A percentile compares a stretch with the other conserved stretches of the same genome.
These are phyloP conservation scores for Aramus guarauna DNA, from an alignment of 2,113 vertebrate species.

Conservation along the genomic window DNA sequence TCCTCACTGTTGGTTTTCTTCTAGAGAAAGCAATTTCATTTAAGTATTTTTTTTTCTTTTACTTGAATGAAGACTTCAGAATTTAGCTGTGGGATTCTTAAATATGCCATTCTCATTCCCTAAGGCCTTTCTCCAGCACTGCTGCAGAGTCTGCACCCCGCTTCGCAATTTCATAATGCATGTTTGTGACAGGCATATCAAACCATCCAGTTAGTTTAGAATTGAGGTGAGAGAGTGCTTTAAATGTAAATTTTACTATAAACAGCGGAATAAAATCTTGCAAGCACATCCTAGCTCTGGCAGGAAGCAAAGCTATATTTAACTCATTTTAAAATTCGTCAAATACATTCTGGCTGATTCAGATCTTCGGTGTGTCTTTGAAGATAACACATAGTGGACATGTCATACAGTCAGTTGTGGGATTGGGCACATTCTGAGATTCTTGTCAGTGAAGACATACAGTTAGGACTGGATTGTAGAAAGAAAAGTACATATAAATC, in stretches of 20 bases:
- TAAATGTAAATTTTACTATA: constrained; percentile 48
- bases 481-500: not conserved
- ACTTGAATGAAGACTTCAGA: not conserved
- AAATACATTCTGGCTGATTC: constrained; percentile 17
- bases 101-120: not conserved
- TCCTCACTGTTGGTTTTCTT: not conserved
- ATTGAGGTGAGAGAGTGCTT: constrained; percentile 19
- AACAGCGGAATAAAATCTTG: constrained; percentile 30
- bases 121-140: not conserved
- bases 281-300: constrained; percentile 17
- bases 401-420: not conserved
- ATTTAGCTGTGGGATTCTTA: not conserved
- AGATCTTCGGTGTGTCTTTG: constrained; percentile 37
- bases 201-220: constrained; percentile 29
- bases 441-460: not conserved
- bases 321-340: constrained; percentile 62
- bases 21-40: not conserved
- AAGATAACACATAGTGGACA: constrained; percentile 31
- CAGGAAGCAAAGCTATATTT: constrained; percentile 50
- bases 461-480: not conserved
- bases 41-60: not conserved
- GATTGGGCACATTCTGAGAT: not conserved
- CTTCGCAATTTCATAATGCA: not conserved
- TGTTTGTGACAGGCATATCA: constrained; percentile 35
- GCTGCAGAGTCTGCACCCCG: not conserved